Evolutionary conservation across 2,113 vertebrate genomes (phyloP), one percentile per base, ranked within the genome.

Genomic region (Heptranchias perlo): DNA sequence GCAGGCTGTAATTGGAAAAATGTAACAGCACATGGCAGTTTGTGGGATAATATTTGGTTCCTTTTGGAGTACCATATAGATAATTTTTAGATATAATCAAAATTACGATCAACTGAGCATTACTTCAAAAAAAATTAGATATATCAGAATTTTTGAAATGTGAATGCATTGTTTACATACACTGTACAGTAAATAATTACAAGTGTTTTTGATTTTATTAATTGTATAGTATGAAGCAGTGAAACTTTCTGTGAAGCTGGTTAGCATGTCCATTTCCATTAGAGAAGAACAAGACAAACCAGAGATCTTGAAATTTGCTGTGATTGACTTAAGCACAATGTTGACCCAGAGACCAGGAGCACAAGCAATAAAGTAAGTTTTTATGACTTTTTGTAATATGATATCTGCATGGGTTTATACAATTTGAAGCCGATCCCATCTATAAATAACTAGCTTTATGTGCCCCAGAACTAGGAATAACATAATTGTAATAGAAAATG

Each of bases 281-380:
- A 98, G 98, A 97, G 98, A 99, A 97, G 97, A 97, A 73, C 97
- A 97, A 82, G 97, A 98, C 96, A 98, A 97, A 96, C 97, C 98
- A 35, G 98, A 99, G 96, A 98, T 99, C 96, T 97, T 99, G 97
- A 98, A 97, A 96, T 97, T 99, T 97, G 98, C 98, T n/a, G 97
- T 99, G 95, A 97, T 97, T 96, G 98, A 98, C 96, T 97, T 99
- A 96, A 97, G 98, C 96, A 98, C 98, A 92, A 97, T 97, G 18
- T 97, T 99, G 96, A 98, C 98, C 0, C 99, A 99, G 96, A 98
- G 99, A 96, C 97, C 99, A 58, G 99, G 99, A 96, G 99, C 99
- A 96, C 99, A 99, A 97, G 99, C 99, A 97, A 97, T 99, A 96
- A 99, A 98, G 99, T 99, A 97, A 96, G 97, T 96, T 96, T 82